phyloP scores from a whole-genome alignment of 92 coral and sea anemone genomes.

The Blastomussa wellsi region DNA sequence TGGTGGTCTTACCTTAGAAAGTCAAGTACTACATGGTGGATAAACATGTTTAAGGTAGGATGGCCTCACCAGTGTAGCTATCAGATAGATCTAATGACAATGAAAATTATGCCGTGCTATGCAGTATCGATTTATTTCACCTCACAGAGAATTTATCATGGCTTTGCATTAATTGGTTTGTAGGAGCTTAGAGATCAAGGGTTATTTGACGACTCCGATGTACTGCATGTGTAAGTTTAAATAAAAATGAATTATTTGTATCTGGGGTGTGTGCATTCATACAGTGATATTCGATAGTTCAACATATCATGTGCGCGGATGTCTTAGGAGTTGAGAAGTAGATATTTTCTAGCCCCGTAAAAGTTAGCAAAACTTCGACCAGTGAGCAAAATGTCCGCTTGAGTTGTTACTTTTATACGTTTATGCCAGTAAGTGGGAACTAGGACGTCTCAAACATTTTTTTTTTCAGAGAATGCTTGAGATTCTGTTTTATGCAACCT shows the following conservation, averaged over 20 bases:
- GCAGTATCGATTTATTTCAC: neutral
- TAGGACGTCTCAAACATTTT: neutral
- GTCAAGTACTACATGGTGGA: constrained; percentile 42
- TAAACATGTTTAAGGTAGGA: constrained; percentile 37
- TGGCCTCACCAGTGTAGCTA: neutral
- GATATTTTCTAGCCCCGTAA: neutral
- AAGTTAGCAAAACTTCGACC: neutral
- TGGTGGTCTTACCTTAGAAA: constrained; percentile 48
- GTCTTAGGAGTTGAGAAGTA: neutral
- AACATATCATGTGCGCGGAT: neutral
- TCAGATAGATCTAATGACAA: neutral
- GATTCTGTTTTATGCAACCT: constrained; percentile 29
- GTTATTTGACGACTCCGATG: constrained; percentile 27
- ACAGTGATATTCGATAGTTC: neutral
- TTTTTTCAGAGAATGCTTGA: constrained; percentile 21
- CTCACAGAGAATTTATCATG: neutral
- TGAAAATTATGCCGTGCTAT: neutral
- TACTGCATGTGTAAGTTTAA: constrained; percentile 40
- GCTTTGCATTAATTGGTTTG: neutral
- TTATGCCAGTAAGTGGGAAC: neutral
- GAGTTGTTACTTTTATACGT: neutral
- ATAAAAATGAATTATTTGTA: neutral
- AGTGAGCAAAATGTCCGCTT: constrained; percentile 5
- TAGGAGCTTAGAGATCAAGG: constrained; percentile 53
- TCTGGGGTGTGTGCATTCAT: neutral